Percentiles rank a stretch among this genome's conserved stretches.
phyloP scores from a whole-genome alignment of 2,797 vertebrate genomes.

The Remorina albescens region DNA sequence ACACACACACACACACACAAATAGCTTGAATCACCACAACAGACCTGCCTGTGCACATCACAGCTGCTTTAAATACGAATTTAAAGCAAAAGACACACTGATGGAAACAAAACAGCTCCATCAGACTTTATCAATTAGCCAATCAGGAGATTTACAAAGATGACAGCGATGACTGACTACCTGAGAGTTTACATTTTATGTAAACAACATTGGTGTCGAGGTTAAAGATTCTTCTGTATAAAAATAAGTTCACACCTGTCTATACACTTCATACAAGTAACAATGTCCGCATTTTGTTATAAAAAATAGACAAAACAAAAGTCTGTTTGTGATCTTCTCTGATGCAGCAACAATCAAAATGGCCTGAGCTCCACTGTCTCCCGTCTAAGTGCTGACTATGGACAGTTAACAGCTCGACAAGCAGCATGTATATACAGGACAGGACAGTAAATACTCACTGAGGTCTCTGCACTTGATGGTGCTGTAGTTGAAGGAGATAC shows the following conservation, averaged over 20 bases:
- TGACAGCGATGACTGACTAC: neutral
- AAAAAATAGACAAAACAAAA: neutral
- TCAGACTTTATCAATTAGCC: neutral
- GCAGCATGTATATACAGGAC: neutral
- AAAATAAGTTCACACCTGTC: neutral
- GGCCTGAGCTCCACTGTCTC: constrained; percentile 36
- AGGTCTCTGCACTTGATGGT: constrained; percentile 99
- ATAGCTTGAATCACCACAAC: neutral
- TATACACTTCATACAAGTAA: too few relatives aligned
- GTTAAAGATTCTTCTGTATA: neutral
- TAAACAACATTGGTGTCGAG: neutral
- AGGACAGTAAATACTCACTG: constrained; percentile 89
- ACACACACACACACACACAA: neutral
- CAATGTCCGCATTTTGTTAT: neutral
- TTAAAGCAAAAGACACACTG: too few relatives aligned
- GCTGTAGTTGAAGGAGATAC: constrained; percentile 98
- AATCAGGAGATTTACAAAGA: neutral
- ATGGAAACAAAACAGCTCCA: neutral
- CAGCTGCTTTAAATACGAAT: neutral
- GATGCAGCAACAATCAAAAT: neutral
- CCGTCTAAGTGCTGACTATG: constrained; percentile 10
- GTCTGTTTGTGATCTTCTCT: neutral
- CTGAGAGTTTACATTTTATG: neutral
- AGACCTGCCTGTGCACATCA: neutral
- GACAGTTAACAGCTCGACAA: constrained; percentile 4